Evolutionary conservation across 2,113 vertebrate genomes (phyloP).

Genomic region (Pelobates fuscus): DNA sequence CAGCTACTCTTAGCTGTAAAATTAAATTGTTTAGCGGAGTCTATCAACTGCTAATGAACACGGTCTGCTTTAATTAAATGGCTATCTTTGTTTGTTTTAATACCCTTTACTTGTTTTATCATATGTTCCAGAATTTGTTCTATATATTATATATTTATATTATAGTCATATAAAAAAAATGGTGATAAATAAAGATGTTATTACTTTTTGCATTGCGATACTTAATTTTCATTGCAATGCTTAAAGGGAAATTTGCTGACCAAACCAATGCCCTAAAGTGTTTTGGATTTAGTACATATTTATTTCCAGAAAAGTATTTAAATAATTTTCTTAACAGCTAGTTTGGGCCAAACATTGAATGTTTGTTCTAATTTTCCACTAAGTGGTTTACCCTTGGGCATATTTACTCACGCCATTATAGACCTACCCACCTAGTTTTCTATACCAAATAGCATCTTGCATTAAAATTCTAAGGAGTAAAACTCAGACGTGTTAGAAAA

Average conservation of each 20-base stretch:
- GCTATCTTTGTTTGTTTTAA: background rate
- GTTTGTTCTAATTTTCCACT: slow-evolving; percentile 13
- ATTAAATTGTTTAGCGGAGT: too few species aligned
- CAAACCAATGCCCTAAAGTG: slow-evolving; percentile 37
- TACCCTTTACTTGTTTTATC: background rate
- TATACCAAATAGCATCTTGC: slow-evolving; percentile 18
- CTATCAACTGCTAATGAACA: too few species aligned
- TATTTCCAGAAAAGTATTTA: slow-evolving; percentile 28
- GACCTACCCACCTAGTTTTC: slow-evolving; percentile 12
- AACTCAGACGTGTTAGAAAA: slow-evolving; percentile 41
- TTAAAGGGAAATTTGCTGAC: slow-evolving; percentile 21
- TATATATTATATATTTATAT: slow-evolving; percentile 37
- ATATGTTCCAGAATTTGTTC: background rate
- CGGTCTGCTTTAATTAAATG: too few species aligned
- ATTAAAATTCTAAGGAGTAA: slow-evolving; percentile 13
- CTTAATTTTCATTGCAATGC: slow-evolving; percentile 10
- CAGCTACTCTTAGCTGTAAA: too few species aligned
- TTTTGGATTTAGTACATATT: slow-evolving; percentile 36
- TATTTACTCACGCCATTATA: slow-evolving; percentile 36
- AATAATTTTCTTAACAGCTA: slow-evolving; percentile 39
- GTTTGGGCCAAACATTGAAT: slow-evolving; percentile 16
- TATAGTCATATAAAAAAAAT: background rate
- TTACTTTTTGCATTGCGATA: slow-evolving; percentile 17
- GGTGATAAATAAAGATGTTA: slow-evolving; percentile 12
- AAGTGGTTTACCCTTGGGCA: slow-evolving; percentile 25